Conservation (phyloP, 2,888 invertebrate species). For the Ormyrus rosae region DNA sequence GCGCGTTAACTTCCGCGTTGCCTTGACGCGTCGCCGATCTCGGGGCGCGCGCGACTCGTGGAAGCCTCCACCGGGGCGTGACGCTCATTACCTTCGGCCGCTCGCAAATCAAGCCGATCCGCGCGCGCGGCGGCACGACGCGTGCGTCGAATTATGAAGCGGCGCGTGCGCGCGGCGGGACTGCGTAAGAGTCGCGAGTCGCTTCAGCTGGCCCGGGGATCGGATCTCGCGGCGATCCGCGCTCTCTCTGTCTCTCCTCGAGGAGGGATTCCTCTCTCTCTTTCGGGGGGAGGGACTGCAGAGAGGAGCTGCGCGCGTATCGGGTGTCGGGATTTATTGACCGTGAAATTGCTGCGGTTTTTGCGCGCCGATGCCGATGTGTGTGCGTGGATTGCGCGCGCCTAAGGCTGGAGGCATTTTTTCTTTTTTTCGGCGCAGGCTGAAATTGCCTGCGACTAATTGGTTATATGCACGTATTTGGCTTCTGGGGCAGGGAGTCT, state of each 20-base stretch:
- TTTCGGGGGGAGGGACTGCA: too few relatives aligned
- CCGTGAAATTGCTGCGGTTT: conserved; percentile 19
- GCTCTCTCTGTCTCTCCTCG: neutral
- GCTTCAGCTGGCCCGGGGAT: conserved; percentile 13
- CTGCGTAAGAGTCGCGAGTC: neutral
- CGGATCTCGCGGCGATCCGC: neutral
- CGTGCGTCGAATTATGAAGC: neutral
- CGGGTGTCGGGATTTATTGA: conserved; percentile 23
- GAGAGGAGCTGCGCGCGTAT: neutral
- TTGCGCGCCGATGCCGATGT: neutral
- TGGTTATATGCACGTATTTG: too few relatives aligned
- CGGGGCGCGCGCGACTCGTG: too few relatives aligned
- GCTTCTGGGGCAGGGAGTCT: too few relatives aligned
- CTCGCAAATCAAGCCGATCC: conserved; percentile 42
- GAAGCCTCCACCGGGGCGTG: conserved; percentile 17
- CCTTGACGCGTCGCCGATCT: neutral
- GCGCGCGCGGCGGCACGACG: neutral
- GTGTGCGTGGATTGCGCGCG: too few relatives aligned
- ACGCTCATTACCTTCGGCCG: conserved; percentile 28
- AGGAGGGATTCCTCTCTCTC: neutral
- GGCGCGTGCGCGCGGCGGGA: neutral
- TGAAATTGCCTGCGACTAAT: too few relatives aligned
- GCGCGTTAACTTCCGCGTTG: conserved; percentile 27
- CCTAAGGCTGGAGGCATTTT: too few relatives aligned
- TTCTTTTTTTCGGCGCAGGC: too few relatives aligned